These are phyloP conservation scores for Ommatoiulus sabulosus DNA, from an alignment of 2,888 invertebrate species.

Conservation along the genomic window DNA sequence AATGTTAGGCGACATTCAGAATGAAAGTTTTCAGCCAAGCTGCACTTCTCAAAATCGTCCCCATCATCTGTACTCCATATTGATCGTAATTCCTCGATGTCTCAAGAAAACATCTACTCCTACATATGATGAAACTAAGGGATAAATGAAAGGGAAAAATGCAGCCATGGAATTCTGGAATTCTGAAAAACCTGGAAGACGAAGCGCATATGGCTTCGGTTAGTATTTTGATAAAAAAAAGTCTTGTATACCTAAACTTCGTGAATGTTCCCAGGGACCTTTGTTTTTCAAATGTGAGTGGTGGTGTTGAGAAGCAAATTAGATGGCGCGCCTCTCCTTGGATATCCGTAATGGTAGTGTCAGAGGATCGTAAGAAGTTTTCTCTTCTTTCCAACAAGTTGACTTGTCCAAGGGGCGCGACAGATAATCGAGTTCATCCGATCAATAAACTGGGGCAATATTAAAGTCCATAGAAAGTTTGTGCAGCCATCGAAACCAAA, in stretches of 20 bases:
- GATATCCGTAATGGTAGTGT: not conserved
- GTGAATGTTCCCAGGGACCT: not conserved
- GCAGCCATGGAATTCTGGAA: no score
- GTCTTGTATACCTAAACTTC: not conserved
- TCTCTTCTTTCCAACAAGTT: slow-evolving; percentile 28
- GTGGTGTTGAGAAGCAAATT: not conserved
- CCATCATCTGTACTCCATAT: no score
- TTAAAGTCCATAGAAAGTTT: slow-evolving; percentile 39
- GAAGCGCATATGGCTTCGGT: no score
- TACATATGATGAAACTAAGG: no score
- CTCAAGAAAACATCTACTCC: no score
- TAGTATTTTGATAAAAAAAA: not conserved
- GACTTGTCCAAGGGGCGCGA: slow-evolving; percentile 36
- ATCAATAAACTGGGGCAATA: slow-evolving; percentile 36
- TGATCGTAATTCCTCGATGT: no score
- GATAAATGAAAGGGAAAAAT: no score
- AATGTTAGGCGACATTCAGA: no score
- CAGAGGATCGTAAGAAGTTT: slow-evolving; percentile 12
- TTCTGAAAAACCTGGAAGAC: no score
- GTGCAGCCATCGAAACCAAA: slow-evolving; percentile 35
- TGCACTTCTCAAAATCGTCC: no score
- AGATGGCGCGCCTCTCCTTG: not conserved
- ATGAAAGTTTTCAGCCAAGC: no score
- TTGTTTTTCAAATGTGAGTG: not conserved
- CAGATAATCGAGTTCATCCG: slow-evolving; percentile 43